Base-by-base conservation (phyloP, 35 echinoderm and acorn worm species). In the Apostichopus parvimensis region DNA sequence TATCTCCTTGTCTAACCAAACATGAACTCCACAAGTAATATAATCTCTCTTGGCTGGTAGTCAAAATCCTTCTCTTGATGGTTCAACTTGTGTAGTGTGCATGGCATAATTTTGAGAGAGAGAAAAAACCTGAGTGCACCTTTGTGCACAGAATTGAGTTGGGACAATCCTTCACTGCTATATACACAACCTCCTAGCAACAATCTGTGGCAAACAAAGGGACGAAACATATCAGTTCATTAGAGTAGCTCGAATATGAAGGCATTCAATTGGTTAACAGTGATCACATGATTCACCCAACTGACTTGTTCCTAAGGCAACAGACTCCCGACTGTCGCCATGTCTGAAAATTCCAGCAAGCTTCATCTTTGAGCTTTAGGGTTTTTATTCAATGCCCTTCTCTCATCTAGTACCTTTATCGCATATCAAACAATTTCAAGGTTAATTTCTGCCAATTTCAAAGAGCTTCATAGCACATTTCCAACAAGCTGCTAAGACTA, bases 121-220 rank as follows among this genome's bases (percentile, higher is more conserved):
- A 68, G 20, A 75, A 75, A 20, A 75, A 75, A 18, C 21, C 71
- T 75, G 71, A 75, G 71, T 20, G 71, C 71, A 75, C n/a, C 71
- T 18, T 75, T 22, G n/a, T 75, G 71, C 71, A 20, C 71, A 20
- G 15, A 18, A 22, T 20, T 18, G 20, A 75, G 71, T 75, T 75
- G 12, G 12, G 71, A n/a, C 71, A 75, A 18, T 75, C 71, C 71
- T 75, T 75, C 17, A 75, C 71, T 75, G 71, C 81, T 84, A 84
- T 56, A 56, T 84, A 84, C 57, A 84, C 81, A 84, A 84, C 57
- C 81, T 84, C 81, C 81, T 84, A 84, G 81, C 56, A 75, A 75
- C 71, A 84, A 84, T 84, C 81, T 84, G 81, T 84, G 81, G 57
- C 57, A 25, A 60, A 84, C 56, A 84, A 84, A 84, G 15, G 81